Percentiles rank a stretch among this genome's conserved stretches.
Evolutionary conservation across 2,888 invertebrate species (phyloP).

Genomic region (Seira sanloemensis): DNA sequence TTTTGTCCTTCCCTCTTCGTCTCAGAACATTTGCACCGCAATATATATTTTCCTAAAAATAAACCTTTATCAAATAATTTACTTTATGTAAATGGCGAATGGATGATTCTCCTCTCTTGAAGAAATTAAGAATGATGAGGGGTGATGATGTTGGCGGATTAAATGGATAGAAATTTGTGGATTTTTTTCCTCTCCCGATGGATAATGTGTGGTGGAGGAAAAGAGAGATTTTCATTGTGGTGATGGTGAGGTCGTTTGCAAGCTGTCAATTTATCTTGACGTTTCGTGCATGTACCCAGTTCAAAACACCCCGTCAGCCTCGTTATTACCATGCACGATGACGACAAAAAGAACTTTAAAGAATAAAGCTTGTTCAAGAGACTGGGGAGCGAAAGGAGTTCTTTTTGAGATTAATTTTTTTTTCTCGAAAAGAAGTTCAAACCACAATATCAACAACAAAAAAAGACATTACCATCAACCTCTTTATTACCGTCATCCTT

Average conservation of each 20-base stretch:
- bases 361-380: not conserved
- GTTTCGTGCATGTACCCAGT: conserved; percentile 56
- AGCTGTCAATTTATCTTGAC: conserved; percentile 62
- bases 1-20: conserved; percentile 1
- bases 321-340: conserved; percentile 44
- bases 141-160: conserved; percentile 23
- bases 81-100: not conserved
- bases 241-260: conserved; percentile 59
- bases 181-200: not conserved
- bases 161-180: conserved; percentile 15
- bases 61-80: not conserved
- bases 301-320: conserved; percentile 10
- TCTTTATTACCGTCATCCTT: not conserved
- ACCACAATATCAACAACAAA: not conserved
- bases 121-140: conserved; percentile 43
- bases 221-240: conserved; percentile 49
- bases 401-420: not conserved
- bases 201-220: conserved; percentile 7
- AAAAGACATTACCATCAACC: conserved; percentile 4
- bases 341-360: conserved; percentile 6
- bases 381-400: conserved; percentile 7
- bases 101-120: not conserved
- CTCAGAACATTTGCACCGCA: conserved; percentile 4
- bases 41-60: not conserved
- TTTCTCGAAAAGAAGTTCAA: not conserved